phyloP scores from a whole-genome alignment of 2,888 invertebrate species.

The Mythimna loreyi region DNA sequence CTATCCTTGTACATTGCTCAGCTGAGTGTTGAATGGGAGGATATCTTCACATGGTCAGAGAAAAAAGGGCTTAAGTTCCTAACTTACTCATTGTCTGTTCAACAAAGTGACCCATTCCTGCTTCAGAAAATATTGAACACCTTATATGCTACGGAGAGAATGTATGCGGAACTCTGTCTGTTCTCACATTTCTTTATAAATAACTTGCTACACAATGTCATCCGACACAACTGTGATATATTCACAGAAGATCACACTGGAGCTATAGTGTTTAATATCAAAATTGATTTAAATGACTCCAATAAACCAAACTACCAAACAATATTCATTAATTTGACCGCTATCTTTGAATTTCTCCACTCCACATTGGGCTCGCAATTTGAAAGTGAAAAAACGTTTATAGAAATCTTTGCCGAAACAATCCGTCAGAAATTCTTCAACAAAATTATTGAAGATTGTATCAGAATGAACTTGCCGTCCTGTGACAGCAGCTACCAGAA shows the following conservation, averaged over 20 bases:
- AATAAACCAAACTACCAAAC: constrained; percentile 83
- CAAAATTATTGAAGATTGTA: constrained; percentile 86
- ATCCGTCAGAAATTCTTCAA: constrained; percentile 83
- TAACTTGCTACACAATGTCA: constrained; percentile 81
- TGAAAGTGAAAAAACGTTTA: constrained; percentile 81
- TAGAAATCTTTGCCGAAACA: constrained; percentile 83
- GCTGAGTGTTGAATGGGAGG: constrained; percentile 86
- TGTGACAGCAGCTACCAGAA: constrained; percentile 83
- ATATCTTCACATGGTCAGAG: constrained; percentile 85
- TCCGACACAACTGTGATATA: constrained; percentile 86
- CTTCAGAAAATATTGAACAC: constrained; percentile 84
- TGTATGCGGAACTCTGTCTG: constrained; percentile 83
- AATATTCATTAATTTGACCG: constrained; percentile 85
- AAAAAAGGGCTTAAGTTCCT: constrained; percentile 78
- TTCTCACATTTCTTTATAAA: constrained; percentile 87
- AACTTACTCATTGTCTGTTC: constrained; percentile 82
- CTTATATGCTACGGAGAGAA: constrained; percentile 79
- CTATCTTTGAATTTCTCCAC: constrained; percentile 87
- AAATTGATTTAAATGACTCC: constrained; percentile 78
- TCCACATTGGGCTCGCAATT: constrained; percentile 84
- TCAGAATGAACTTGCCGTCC: constrained; percentile 82
- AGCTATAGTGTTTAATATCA: constrained; percentile 85
- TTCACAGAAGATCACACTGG: constrained; percentile 85
- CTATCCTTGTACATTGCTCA: constrained; percentile 82
- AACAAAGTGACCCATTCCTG: constrained; percentile 83